Evolutionary conservation across 2,113 vertebrate species (phyloP), one percentile per base, ranked within the genome.

Genomic region (Nothoprocta pentlandii): DNA sequence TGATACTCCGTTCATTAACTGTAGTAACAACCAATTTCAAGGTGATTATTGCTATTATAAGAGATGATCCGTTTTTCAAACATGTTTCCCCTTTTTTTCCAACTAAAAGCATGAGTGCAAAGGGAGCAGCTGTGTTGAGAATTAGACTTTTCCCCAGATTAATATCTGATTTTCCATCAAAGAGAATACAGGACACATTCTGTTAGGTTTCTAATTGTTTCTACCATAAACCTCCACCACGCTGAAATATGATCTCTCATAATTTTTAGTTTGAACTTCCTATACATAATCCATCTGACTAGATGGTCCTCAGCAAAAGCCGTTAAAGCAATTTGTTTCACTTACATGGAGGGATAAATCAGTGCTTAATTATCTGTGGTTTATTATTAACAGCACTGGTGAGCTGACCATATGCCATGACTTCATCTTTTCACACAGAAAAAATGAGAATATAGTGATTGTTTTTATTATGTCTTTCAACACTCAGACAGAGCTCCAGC

Each of bases 401-500:
- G 97, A 98, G 97, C 97, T 97, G 97, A 98, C 97, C 97, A 98
- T 97, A 97, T 98, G 97, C 96, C 98, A 98, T 98, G 97, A 98
- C 97, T 98, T 98, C 97, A 98, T 98, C 97, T 96, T 97, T 97
- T 97, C 95, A 94, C 87, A 94, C 92, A 96, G 97, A 98, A 97
- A 98, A 98, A 97, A 97, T 96, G 94, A 97, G 96, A 97, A 96
- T 97, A 97, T 96, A 96, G 92, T 95, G 96, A 97, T 97, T 96
- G 95, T 93, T 97, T 98, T 98, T 97, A 97, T 96, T 96, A 97
- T 96, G 92, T 22, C 92, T 97, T 97, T 95, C 77, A 80, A 79
- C 89, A 92, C 81, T 82, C 90, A 77, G 90, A 42, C 92, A 82
- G 56, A 67, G 78, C 12, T 46, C 71, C 73, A 51, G 5, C 16